Evolutionary conservation across 2,797 vertebrate species (phyloP).

Genomic region (Dicrostonyx torquatus): DNA sequence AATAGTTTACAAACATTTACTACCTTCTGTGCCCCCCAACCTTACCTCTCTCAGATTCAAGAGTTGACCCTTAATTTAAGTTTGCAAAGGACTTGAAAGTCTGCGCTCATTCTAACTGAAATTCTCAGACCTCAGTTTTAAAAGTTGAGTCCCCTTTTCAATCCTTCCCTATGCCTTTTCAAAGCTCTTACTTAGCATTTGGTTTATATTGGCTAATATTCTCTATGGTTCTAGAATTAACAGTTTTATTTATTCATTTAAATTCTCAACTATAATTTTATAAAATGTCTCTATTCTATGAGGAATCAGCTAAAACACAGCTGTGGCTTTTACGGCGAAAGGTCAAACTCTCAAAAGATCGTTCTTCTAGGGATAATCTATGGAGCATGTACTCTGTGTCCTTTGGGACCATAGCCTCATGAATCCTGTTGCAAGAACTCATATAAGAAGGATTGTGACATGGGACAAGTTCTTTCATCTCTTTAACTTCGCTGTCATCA

Average conservation of each 20-base stretch:
- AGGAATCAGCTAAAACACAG: neutral
- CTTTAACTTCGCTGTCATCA: constrained; percentile 2
- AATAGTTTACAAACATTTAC: constrained; percentile 33
- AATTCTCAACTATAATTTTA: constrained; percentile 22
- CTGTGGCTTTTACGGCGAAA: neutral
- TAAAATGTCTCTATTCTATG: neutral
- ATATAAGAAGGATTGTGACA: neutral
- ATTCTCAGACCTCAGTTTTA: neutral
- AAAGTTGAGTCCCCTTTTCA: neutral
- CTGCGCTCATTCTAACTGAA: neutral
- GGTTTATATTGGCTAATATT: neutral
- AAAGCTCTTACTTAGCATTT: neutral
- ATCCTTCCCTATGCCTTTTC: neutral
- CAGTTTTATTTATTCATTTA: neutral
- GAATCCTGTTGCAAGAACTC: neutral
- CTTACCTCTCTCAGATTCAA: neutral
- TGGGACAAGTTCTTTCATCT: neutral
- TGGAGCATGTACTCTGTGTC: neutral
- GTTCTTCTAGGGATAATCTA: neutral
- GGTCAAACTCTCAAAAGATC: neutral
- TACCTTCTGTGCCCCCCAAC: neutral
- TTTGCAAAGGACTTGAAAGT: constrained; percentile 30
- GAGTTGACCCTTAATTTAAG: neutral
- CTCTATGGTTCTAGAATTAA: constrained; percentile 15
- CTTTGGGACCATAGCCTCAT: neutral